These are phyloP conservation scores for Phylloscopus trochilus DNA, from an alignment of 2,113 vertebrate genomes.

Conservation along the genomic window DNA sequence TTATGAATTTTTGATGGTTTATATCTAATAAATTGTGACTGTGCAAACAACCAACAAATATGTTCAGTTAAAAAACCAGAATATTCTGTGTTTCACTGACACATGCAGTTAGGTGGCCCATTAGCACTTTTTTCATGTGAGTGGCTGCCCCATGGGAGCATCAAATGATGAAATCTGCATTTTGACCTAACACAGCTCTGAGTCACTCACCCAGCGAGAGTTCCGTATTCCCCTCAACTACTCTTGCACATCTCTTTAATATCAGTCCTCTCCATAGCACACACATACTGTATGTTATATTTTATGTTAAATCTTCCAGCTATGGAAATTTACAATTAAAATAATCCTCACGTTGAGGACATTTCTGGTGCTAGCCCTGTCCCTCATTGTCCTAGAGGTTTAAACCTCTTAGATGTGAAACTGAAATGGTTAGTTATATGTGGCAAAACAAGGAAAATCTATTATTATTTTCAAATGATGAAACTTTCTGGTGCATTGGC, in stretches of 20 bases:
- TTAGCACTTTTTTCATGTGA: background rate
- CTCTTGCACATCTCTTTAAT: background rate
- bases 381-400: background rate
- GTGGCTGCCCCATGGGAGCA: background rate
- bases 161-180: background rate
- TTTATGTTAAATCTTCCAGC: slow-evolving; percentile 19
- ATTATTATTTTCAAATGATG: slow-evolving; percentile 28
- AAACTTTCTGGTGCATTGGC: slow-evolving; percentile 37
- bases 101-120: background rate
- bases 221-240: background rate
- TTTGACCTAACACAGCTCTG: background rate
- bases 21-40: background rate
- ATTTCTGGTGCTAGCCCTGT: background rate
- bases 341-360: background rate
- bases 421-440: background rate
- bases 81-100: background rate
- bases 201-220: background rate
- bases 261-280: background rate
- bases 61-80: background rate
- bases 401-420: slow-evolving; percentile 19
- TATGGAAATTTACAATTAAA: slow-evolving; percentile 35
- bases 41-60: background rate
- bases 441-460: slow-evolving; percentile 13
- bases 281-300: background rate
- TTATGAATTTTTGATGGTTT: background rate